Evolutionary conservation across 2,888 invertebrate species (phyloP).

Genomic region (Meandrusa payeni): DNA sequence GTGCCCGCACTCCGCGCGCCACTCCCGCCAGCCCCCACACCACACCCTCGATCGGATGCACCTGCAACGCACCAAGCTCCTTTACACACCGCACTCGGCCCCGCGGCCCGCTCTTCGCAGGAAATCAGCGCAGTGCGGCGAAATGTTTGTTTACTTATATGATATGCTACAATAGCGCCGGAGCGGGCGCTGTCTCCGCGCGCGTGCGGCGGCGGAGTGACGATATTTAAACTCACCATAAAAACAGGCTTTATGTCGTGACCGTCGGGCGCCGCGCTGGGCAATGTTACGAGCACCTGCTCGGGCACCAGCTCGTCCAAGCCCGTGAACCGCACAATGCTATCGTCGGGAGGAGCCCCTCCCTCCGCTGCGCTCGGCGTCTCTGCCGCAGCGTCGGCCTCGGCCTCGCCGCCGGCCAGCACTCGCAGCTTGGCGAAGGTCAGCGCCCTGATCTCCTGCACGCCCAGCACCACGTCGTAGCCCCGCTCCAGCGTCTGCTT

Average conservation of each 20-base stretch:
- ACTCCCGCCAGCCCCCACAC: constrained; percentile 86
- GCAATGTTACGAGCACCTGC: constrained; percentile 85
- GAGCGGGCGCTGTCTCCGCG: too few species aligned
- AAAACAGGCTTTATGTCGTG: constrained; percentile 79
- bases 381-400: constrained; percentile 26
- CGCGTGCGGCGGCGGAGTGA: too few species aligned
- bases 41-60: constrained; percentile 95
- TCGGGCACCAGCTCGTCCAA: constrained; percentile 86
- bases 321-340: constrained; percentile 68
- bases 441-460: constrained; percentile 93
- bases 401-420: constrained; percentile 60
- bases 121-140: too few species aligned
- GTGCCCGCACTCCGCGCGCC: constrained; percentile 86
- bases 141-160: too few species aligned
- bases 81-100: neutral
- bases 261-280: constrained; percentile 70
- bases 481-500: constrained; percentile 96
- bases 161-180: too few species aligned
- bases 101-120: too few species aligned
- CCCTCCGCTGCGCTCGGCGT: constrained; percentile 40
- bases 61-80: constrained; percentile 35
- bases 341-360: constrained; percentile 57
- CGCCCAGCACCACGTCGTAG: constrained; percentile 93
- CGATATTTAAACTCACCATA: constrained; percentile 72
- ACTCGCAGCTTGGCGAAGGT: constrained; percentile 88